Base-by-base conservation (phyloP, 2,888 invertebrate species). In the Lithophane leautieri region DNA sequence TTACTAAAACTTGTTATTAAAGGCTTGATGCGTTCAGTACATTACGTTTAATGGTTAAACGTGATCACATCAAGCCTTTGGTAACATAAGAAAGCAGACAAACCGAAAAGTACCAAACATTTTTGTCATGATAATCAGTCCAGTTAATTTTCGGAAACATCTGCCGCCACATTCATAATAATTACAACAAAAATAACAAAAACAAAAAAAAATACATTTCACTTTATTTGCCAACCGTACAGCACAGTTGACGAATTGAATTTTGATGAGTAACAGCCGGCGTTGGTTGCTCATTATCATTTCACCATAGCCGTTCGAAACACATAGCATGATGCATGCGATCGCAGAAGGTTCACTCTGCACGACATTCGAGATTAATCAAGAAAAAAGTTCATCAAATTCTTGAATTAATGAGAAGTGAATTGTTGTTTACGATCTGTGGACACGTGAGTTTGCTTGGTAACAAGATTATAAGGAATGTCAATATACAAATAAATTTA, bases 191-290 rank as follows among this genome's bases (percentile, higher is more conserved):
- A 47, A 42, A 11, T 2, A 61, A 68, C 2, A 52, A 25, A n/a
- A 28, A 65, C 44, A 68, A 58, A 11, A 70, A 70, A 74, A 65
- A 70, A 8, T 7, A 11, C 2, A 70, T 73, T 76, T 34, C 9
- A 62, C 25, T 84, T 86, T 81, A 78, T 87, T 78, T 94, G 93
- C 90, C 25, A 84, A 87, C 94, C 76, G 82, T 95, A 93, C 92
- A 62, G n/a, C 22, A 77, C 88, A 87, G 91, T 93, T 94, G 95
- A 94, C 94, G 95, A 94, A 96, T 95, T 95, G 95, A 95, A 95
- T 95, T 95, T 95, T 95, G 95, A 96, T 96, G 94, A 94, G 84
- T 89, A 93, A 90, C 93, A 92, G 93, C 90, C 90, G 92, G 89
- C 89, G 90, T 87, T 86, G 88, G 82, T 82, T 76, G 78, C 91